Evolutionary conservation across 1,140 invertebrate genomes (phyloP), one percentile per base, ranked within the genome.

Genomic region (Eurosta solidaginis): DNA sequence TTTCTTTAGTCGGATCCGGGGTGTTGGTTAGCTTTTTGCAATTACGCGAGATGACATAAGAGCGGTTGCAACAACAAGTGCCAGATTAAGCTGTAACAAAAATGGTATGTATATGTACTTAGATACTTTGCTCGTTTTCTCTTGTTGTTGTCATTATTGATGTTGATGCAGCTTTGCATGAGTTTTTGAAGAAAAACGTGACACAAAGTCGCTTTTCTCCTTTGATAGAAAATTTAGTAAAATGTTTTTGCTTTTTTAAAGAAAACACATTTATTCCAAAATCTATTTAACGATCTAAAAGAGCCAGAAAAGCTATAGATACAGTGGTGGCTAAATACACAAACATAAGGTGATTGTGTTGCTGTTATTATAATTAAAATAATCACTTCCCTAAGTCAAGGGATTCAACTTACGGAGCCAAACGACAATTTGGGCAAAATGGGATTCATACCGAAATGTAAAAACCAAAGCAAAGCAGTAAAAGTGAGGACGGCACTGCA

Each of bases 1-100:
- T 7, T 68, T 20, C 59, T 7, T 33, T 54, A 25, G 25, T 33
- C 5, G 17, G 54, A 17, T 63, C 29, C 40, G 27, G 33, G 33
- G 33, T 7, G 54, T 17, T 68, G 59, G 36, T 27, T 40, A 7
- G 54, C 59, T 68, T 68, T 68, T 68, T 68, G 59, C 59, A 68
- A 68, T 68, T 68, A 68, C 59, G 59, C 59, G 59, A 68, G 59
- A 68, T 68, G 59, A 68, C 59, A 68, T 68, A 68, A 68, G 59
- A 29, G 36, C 33, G n/a, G n/a, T n/a, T 36, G 59, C 59, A 68
- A 68, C 59, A 68, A 68, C 59, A 68, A 68, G 59, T 68, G 59
- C 17, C 59, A 68, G 59, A 68, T 68, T 68, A 68, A 68, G 33
- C 59, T 68, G 59, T 33, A 68, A 42, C 33, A 68, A 6, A 40